Evolutionary conservation across 2,113 vertebrate genomes (phyloP).

Genomic region (Chloropsis cyanopogon): DNA sequence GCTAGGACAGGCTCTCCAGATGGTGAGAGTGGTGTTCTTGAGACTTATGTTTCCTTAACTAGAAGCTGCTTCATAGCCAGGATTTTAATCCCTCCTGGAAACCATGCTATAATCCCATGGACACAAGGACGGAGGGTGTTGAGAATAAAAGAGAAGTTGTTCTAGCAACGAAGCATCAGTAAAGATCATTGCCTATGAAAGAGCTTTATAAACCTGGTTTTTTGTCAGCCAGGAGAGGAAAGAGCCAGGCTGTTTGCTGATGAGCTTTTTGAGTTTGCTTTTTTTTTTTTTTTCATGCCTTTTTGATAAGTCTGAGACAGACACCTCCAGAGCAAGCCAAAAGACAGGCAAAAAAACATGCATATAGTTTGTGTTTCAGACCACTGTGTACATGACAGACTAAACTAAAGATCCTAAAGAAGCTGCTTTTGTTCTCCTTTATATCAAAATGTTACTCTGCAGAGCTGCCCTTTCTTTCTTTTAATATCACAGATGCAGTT

Average conservation of each 20-base stretch:
- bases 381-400: background rate
- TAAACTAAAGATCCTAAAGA: background rate
- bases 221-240: background rate
- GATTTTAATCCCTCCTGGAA: background rate
- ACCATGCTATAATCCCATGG: background rate
- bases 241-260: background rate
- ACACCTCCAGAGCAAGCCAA: background rate
- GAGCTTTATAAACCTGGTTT: background rate
- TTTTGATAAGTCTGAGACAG: background rate
- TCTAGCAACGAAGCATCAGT: background rate
- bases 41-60: background rate
- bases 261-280: background rate
- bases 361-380: background rate
- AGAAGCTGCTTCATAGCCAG: background rate
- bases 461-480: conserved; percentile 9
- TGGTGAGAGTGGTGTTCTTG: background rate
- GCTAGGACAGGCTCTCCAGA: background rate
- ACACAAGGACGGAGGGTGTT: background rate
- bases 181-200: background rate
- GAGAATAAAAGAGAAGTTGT: background rate
- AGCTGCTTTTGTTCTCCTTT: background rate
- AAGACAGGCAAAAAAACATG: background rate
- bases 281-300: background rate
- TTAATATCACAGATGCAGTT: background rate
- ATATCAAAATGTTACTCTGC: background rate